Conservation (phyloP, 2,113 vertebrate species). For the Cyprinodon brontotheroides region DNA sequence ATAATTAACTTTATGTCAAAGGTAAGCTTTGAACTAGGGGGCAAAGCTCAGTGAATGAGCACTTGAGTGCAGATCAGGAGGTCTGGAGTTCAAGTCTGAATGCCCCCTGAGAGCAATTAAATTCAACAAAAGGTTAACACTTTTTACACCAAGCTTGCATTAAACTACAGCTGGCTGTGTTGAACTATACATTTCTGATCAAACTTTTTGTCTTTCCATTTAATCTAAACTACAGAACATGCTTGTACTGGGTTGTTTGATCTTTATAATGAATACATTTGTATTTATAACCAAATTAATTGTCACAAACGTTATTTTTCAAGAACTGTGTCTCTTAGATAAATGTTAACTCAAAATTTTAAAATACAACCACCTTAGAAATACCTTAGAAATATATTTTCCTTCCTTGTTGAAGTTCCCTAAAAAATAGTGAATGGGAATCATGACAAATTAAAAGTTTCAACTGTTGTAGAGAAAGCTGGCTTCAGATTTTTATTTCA, state of each 20-base stretch:
- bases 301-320: background rate
- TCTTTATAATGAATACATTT: background rate
- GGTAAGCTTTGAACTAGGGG: background rate
- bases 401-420: background rate
- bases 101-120: conserved; percentile 73
- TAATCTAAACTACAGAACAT: background rate
- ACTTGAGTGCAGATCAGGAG: conserved; percentile 88
- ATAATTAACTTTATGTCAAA: background rate
- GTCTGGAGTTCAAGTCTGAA: conserved; percentile 86
- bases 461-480: background rate
- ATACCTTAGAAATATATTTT: background rate
- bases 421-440: no score
- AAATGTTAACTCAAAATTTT: background rate
- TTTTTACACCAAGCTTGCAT: conserved; percentile 52
- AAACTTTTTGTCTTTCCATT: background rate
- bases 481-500: background rate
- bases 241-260: background rate
- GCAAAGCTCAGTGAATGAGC: conserved; percentile 49
- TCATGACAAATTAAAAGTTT: background rate
- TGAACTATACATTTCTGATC: background rate
- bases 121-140: conserved; percentile 60
- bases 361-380: background rate
- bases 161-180: background rate
- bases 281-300: background rate
- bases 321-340: background rate